Evolutionary conservation across 2,797 vertebrate genomes (phyloP).

Genomic region (Xenentodon cancila): DNA sequence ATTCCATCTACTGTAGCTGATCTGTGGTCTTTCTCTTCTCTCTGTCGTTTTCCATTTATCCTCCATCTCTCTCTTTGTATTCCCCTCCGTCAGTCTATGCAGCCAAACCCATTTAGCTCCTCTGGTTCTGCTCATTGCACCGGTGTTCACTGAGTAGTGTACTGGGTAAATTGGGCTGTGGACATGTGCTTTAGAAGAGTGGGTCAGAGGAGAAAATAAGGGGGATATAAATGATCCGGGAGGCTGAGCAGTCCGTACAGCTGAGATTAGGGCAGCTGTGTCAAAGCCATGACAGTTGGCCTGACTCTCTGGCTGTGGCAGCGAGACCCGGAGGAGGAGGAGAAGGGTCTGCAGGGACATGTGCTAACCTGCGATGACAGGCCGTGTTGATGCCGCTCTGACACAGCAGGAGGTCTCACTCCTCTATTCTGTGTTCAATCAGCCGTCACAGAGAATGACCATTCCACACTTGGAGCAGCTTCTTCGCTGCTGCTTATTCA

Average conservation of each 20-base stretch:
- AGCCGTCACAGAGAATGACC: constrained; percentile 56
- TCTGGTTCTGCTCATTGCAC: constrained; percentile 30
- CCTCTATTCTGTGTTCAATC: constrained; percentile 61
- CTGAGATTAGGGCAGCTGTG: constrained; percentile 50
- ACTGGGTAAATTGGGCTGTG: constrained; percentile 58
- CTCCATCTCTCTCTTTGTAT: constrained; percentile 15
- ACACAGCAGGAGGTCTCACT: constrained; percentile 67
- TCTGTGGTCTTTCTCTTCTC: constrained; percentile 14
- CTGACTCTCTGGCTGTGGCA: constrained; percentile 30
- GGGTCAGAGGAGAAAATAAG: constrained; percentile 26
- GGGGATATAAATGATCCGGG: constrained; percentile 23
- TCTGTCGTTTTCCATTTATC: constrained; percentile 34
- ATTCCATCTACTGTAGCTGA: constrained; percentile 24
- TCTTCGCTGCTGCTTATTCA: constrained; percentile 31
- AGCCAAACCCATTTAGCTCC: constrained; percentile 27
- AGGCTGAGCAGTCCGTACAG: constrained; percentile 49
- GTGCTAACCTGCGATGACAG: constrained; percentile 70
- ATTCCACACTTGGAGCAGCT: constrained; percentile 33
- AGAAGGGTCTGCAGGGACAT: constrained; percentile 49
- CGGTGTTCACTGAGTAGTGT: constrained; percentile 50
- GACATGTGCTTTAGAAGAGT: constrained; percentile 46
- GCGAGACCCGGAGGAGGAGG: constrained; percentile 47
- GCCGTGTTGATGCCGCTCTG: constrained; percentile 57
- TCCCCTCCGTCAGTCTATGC: constrained; percentile 10
- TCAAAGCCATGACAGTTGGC: constrained; percentile 61